These are phyloP conservation scores for Horisme vitalbata DNA, from an alignment of 2,888 invertebrate genomes.

Conservation along the genomic window DNA sequence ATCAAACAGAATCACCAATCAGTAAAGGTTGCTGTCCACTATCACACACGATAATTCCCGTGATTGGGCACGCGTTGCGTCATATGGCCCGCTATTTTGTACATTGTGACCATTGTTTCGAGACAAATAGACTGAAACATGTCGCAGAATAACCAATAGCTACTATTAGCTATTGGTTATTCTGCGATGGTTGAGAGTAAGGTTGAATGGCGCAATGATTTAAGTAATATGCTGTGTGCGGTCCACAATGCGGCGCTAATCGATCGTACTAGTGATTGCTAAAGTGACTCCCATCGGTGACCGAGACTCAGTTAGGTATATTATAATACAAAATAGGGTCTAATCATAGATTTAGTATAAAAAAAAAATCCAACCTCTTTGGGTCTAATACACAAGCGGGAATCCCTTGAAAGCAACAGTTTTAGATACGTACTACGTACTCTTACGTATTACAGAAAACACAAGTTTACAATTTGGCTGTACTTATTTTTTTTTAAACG, in stretches of 20 bases:
- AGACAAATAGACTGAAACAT: slow-evolving; percentile 49
- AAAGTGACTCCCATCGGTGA: slow-evolving; percentile 15
- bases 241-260: slow-evolving; percentile 12
- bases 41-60: slow-evolving; percentile 19
- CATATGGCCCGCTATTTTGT: slow-evolving; percentile 23
- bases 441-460: no score
- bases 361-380: no score
- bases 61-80: slow-evolving; percentile 52
- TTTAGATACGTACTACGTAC: no score
- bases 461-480: no score
- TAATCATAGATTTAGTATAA: no score
- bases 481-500: no score
- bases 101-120: slow-evolving; percentile 41
- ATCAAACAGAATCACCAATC: slow-evolving; percentile 27
- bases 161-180: slow-evolving; percentile 4
- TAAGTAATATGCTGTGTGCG: slow-evolving; percentile 11
- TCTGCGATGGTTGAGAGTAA: slow-evolving; percentile 8
- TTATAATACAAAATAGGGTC: no score
- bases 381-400: no score
- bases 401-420: no score
- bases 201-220: slow-evolving; percentile 21
- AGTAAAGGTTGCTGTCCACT: slow-evolving; percentile 2
- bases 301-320: slow-evolving; percentile 7
- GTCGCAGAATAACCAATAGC: no score
- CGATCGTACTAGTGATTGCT: slow-evolving; percentile 13